Base-by-base conservation (phyloP, 2,113 vertebrate species). In the Galbula dea region DNA sequence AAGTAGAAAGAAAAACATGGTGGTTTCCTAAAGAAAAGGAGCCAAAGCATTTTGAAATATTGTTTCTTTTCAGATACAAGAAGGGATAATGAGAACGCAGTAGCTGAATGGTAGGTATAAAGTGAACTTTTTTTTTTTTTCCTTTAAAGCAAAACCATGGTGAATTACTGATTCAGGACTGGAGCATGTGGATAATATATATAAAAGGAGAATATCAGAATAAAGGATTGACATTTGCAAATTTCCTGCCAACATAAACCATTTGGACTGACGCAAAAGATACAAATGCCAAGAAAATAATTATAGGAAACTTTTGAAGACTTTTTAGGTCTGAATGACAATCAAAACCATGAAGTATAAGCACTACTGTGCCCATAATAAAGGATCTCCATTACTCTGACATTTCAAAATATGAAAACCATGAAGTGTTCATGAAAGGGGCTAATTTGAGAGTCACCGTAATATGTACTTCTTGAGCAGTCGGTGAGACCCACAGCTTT, bases 201-300 rank as follows among this genome's bases (percentile, higher is more conserved):
- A 72, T 39, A 78, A 81, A 80, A 86, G 67, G 41, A 84, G 34
- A 86, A 36, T 86, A 95, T 71, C 54, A 81, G 73, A 89, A 86
- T 61, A 84, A 86, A 78, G 30, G 61, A 95, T 81, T 75, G 88
- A 93, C 66, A 93, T 90, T 93, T 94, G 83, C 88, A 93, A 95
- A 88, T 97, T 88, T 94, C 37, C 69, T 95, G 83, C 52, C 73
- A 95, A 65, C 36, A 69, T 74, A 95, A 93, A 79, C 73, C 12
- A 62, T 81, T 95, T 90, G 57, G 48, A 78, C 57, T 88, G 88
- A 87, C 91, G 29, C 66, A 61, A 90, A 93, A 95, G 75, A 83
- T 23, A 89, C 26, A 95, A 93, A 94, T 92, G 75, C 46, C 91
- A 94, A 83, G 68, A 91, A 83, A 95, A 91, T 92, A 94, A 91